Base-by-base conservation (phyloP, 2,113 vertebrate genomes). In the Camelus bactrianus region DNA sequence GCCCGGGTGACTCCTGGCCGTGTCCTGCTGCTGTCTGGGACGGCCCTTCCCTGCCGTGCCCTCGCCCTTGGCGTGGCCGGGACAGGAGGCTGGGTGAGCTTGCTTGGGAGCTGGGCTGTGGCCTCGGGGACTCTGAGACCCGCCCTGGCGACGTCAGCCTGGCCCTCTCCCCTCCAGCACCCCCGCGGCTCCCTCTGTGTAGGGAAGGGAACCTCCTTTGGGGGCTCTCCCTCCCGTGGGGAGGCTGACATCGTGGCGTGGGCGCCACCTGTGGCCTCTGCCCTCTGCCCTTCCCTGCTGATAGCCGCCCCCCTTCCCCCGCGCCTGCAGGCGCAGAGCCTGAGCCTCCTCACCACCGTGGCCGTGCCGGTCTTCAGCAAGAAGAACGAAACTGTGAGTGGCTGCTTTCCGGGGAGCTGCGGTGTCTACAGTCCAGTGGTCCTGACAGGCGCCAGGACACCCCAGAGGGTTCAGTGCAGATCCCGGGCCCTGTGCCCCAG, bases 331-430 rank as follows among this genome's bases (percentile, higher is more conserved):
- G 99, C 99, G 8, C 99, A 99, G 97, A 99, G 99, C 96, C 97
- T 99, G 91, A 97, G 99, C 90, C 98, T 99, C 26, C 99, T 99
- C 99, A 99, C 99, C 24, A 99, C 99, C 0, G 99, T 99, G 89
- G 99, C 99, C 96, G 99, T 99, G 99, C 99, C 99, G 0, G 99
- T 99, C 95, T 99, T 99, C 98, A 99, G 99, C 98, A 99, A 99
- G 98, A 99, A 99, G 98, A 99, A 99, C 0, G 99, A 99, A 97
- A 99, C 99, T 3, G 99, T 99, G 97, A 99, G 99, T 98, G 70
- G 32, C 38, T 0, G 0, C 24, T 46, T 52, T 17, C 6, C 3
- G 6, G 52, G 20, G 32, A 15, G 0, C 48, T 5, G 22, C 2
- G 2, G 20, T 46, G 8, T 56, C 58, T 54, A 28, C 28, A 60